These are phyloP conservation scores for Cremastinae sp. DNA, from an alignment of 2,888 invertebrate species.

Conservation along the genomic window DNA sequence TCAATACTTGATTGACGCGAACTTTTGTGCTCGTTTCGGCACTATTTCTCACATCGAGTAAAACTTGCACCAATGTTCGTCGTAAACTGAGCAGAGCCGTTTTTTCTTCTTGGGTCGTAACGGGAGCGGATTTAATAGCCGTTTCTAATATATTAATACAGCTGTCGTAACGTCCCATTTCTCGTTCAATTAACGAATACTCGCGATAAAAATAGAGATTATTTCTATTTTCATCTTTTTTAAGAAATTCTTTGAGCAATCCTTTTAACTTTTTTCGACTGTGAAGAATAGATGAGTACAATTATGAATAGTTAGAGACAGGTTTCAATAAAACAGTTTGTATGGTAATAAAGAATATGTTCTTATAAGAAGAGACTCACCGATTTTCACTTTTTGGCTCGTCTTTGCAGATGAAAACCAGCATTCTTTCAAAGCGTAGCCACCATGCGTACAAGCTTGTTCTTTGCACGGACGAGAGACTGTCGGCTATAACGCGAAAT, in stretches of 20 bases:
- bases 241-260: conserved; percentile 83
- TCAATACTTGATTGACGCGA: conserved; percentile 66
- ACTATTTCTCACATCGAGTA: conserved; percentile 67
- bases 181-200: conserved; percentile 84
- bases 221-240: conserved; percentile 82
- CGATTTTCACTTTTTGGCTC: conserved; percentile 77
- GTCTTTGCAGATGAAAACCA: conserved; percentile 78
- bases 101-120: conserved; percentile 72
- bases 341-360: background rate
- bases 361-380: conserved; percentile 55
- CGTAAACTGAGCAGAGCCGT: conserved; percentile 79
- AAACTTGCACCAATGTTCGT: conserved; percentile 77
- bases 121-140: conserved; percentile 76
- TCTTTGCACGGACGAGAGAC: conserved; percentile 80
- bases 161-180: conserved; percentile 80
- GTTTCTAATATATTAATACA: conserved; percentile 82
- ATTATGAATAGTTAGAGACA: conserved; percentile 1
- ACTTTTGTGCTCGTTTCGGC: conserved; percentile 60
- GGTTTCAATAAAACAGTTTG: conserved; percentile 19
- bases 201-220: conserved; percentile 84
- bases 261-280: conserved; percentile 81
- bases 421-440: conserved; percentile 84
- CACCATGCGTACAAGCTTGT: conserved; percentile 84
- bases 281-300: conserved; percentile 51
- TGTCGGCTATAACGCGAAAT: conserved; percentile 82